These are phyloP conservation scores for Malacosoma neustria DNA, from an alignment of 2,888 invertebrate species.

Conservation along the genomic window DNA sequence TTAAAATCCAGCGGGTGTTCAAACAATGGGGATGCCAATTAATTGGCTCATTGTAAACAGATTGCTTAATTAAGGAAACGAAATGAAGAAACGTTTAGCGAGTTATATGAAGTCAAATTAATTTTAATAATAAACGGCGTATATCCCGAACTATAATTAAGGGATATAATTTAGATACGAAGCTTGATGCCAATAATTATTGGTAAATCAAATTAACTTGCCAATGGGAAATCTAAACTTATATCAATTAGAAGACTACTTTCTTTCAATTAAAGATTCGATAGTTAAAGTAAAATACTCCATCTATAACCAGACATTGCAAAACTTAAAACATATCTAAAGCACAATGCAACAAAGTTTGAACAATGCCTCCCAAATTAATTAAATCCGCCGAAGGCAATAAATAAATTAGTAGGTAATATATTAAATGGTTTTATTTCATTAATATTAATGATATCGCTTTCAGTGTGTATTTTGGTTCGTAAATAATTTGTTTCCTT, in stretches of 20 bases:
- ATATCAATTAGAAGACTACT: no score
- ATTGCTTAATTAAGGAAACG: conserved; percentile 71
- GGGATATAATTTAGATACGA: no score
- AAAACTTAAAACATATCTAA: not conserved
- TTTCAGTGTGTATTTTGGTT: not conserved
- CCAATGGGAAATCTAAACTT: no score
- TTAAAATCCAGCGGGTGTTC: conserved; percentile 46
- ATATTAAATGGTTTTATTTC: not conserved
- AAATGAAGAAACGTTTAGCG: conserved; percentile 63
- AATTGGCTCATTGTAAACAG: conserved; percentile 70
- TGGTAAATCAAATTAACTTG: no score
- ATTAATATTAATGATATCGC: not conserved
- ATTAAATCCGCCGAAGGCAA: not conserved
- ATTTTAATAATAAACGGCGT: conserved; percentile 68
- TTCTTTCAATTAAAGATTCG: no score
- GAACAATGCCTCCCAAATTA: not conserved
- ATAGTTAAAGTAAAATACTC: no score
- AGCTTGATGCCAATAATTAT: no score
- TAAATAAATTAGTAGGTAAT: not conserved
- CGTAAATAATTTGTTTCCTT: not conserved
- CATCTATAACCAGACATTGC: not conserved
- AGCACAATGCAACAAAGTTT: not conserved
- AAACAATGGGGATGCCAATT: conserved; percentile 61
- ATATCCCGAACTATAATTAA: no score
- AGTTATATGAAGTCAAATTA: conserved; percentile 62